Conservation (phyloP, 37 sponge, comb jelly and placozoan species). For the Agelas oroides region DNA sequence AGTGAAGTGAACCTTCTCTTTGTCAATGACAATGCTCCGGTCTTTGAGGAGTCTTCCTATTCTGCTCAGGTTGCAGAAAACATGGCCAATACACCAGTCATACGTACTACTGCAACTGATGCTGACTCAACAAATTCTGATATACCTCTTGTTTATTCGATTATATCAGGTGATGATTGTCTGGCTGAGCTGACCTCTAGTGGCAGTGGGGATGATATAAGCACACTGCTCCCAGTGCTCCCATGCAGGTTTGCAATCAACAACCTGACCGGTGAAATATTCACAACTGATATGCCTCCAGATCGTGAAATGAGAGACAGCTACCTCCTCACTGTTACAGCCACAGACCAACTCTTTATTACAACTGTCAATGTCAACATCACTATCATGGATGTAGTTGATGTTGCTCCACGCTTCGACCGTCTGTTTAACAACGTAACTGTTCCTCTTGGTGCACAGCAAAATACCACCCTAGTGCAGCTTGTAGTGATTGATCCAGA, state of each 20-base stretch:
- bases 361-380: constrained; percentile 27
- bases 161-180: constrained; percentile 53
- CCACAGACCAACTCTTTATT: constrained; percentile 32
- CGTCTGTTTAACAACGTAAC: constrained; percentile 41
- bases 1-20: constrained; percentile 2
- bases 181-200: neutral
- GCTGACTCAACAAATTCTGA: constrained; percentile 41
- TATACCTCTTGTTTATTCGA: neutral
- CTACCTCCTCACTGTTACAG: constrained; percentile 58
- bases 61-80: constrained; percentile 37
- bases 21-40: constrained; percentile 62
- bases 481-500: constrained; percentile 45
- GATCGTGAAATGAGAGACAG: constrained; percentile 51
- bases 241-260: constrained; percentile 50
- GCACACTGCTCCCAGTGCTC: neutral
- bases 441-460: constrained; percentile 36
- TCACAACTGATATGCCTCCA: constrained; percentile 29
- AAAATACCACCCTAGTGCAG: neutral
- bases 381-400: constrained; percentile 42
- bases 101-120: constrained; percentile 47
- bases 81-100: neutral
- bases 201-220: neutral
- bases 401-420: constrained; percentile 61
- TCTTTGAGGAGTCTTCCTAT: constrained; percentile 15
- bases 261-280: constrained; percentile 35